These are phyloP conservation scores for Scolanthus callimorphus DNA, from an alignment of 92 coral and sea anemone genomes.

Conservation along the genomic window DNA sequence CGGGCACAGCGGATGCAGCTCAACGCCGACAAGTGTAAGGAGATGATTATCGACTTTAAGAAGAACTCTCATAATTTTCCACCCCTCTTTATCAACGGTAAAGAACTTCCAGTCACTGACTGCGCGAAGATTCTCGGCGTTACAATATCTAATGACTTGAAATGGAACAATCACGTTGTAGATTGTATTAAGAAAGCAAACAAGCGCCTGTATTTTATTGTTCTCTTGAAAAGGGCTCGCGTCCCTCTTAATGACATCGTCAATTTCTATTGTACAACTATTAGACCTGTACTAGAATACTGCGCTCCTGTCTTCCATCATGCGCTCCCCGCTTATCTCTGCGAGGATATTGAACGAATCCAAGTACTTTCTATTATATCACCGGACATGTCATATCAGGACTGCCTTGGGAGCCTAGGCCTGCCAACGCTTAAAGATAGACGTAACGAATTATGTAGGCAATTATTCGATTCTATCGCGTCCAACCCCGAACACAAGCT, in stretches of 20 bases:
- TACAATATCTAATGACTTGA: constrained; percentile 12
- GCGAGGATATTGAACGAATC: constrained; percentile 12
- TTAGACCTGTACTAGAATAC: constrained; percentile 17
- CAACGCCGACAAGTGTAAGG: constrained; percentile 21
- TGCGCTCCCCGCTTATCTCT: constrained; percentile 7
- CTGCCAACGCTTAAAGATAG: constrained; percentile 3
- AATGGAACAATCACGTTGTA: constrained; percentile 22
- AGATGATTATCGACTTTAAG: no score
- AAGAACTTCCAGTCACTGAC: no score
- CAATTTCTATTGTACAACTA: constrained; percentile 16
- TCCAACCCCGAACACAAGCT: constrained; percentile 14
- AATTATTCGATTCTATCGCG: constrained; percentile 15
- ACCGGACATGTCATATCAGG: no score
- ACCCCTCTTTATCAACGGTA: no score
- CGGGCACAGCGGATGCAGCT: constrained; percentile 4
- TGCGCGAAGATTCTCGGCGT: constrained; percentile 21
- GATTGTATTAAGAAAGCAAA: no score
- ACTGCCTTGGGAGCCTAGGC: neutral
- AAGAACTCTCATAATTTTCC: no score
- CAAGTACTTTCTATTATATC: constrained; percentile 7
- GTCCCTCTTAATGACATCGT: constrained; percentile 14
- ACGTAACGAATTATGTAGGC: constrained; percentile 6
- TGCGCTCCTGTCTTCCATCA: constrained; percentile 37
- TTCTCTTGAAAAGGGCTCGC: constrained; percentile 12
- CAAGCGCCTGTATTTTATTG: constrained; percentile 17